Conservation (phyloP, 2,113 vertebrate species). For the Eptesicus fuscus region DNA sequence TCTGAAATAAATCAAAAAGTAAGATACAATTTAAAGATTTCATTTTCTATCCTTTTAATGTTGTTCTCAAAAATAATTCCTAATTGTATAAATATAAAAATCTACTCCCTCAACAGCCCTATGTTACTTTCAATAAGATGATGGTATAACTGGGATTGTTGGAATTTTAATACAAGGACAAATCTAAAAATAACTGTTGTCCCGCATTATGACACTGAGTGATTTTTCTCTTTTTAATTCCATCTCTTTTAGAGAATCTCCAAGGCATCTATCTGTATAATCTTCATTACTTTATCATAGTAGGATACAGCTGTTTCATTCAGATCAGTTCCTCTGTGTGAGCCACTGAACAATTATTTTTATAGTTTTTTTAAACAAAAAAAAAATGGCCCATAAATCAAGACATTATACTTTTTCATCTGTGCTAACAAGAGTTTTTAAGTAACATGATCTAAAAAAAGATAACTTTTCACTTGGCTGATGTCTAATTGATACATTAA, state of each 20-base stretch:
- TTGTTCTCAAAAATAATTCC: not conserved
- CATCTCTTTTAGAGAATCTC: not conserved
- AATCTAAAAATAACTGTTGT: not conserved
- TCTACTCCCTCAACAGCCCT: not conserved
- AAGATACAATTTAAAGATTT: not conserved
- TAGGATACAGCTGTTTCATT: not conserved
- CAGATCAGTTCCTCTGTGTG: not conserved
- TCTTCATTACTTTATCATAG: not conserved
- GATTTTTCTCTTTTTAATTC: not conserved
- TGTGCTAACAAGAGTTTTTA: not conserved
- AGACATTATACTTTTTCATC: not conserved
- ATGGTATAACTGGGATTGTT: not conserved
- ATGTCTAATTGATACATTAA: conserved; percentile 31
- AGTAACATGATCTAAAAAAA: conserved; percentile 12
- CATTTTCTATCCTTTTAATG: not conserved
- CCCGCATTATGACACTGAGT: not conserved
- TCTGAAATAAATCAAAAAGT: too few relatives aligned
- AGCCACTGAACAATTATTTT: not conserved
- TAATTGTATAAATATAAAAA: not conserved
- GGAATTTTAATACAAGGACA: not conserved
- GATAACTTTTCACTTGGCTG: not conserved
- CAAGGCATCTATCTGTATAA: not conserved
- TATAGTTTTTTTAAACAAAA: not conserved
- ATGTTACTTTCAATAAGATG: not conserved
- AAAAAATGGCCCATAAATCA: not conserved